phyloP scores from a whole-genome alignment of 2,888 invertebrate species.

The Eulithis prunata region DNA sequence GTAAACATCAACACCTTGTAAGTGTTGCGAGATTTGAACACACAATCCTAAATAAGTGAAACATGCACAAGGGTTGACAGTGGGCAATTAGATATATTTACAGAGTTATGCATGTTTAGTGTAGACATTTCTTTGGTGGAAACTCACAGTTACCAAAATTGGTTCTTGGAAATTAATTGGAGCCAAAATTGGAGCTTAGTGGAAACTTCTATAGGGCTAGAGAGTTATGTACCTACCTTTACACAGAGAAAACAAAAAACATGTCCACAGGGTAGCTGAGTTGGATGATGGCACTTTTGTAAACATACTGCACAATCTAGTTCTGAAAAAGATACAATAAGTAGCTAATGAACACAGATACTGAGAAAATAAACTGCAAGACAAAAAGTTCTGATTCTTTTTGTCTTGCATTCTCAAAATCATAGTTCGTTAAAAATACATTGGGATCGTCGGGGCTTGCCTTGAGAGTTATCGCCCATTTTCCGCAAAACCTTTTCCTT shows the following conservation, averaged over 20 bases:
- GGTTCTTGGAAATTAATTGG: no score
- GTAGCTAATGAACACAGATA: not conserved
- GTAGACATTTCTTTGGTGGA: no score
- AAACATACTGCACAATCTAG: slow-evolving; percentile 96
- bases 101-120: no score
- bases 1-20: no score
- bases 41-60: no score
- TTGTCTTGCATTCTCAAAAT: not conserved
- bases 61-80: no score
- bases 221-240: slow-evolving; percentile 82
- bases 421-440: not conserved
- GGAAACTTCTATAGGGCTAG: no score
- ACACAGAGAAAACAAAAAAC: slow-evolving; percentile 98
- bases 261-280: slow-evolving; percentile 96
- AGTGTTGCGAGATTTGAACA: no score
- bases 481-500: not conserved
- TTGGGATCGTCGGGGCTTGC: slow-evolving; percentile 6
- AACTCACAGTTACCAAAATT: no score
- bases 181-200: no score
- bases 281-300: slow-evolving; percentile 95
- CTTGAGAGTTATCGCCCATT: slow-evolving; percentile 32
- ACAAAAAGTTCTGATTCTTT: not conserved
- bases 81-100: no score
- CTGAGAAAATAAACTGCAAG: not conserved
- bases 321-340: slow-evolving; percentile 47